These are phyloP conservation scores for Siphamia tubifer DNA, from an alignment of 2,113 vertebrate species.

Conservation along the genomic window DNA sequence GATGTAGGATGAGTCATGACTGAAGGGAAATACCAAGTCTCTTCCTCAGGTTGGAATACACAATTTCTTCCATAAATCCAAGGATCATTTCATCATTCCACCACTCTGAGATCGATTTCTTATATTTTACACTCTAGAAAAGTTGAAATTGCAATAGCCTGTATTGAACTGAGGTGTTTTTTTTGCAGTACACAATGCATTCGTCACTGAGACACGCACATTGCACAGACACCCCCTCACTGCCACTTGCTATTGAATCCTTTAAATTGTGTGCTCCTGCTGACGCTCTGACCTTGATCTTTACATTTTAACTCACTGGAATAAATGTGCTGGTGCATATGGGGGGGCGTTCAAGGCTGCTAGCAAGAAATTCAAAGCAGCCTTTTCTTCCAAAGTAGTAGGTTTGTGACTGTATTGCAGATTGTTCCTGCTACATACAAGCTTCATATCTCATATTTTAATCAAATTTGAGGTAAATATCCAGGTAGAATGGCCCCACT, in stretches of 20 bases:
- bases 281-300: conserved; percentile 32
- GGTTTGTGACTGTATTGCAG: not conserved
- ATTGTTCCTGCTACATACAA: not conserved
- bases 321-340: conserved; percentile 2
- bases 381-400: not conserved
- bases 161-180: conserved; percentile 13
- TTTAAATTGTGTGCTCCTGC: not conserved
- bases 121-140: conserved; percentile 40
- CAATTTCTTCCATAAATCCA: conserved; percentile 27
- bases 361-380: conserved; percentile 7
- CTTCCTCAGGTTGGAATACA: conserved; percentile 3
- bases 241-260: conserved; percentile 2
- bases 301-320: not conserved
- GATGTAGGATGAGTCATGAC: conserved; percentile 32
- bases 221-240: conserved; percentile 3
- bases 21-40: conserved; percentile 20
- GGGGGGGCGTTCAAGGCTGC: not conserved
- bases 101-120: conserved; percentile 34
- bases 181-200: conserved; percentile 3
- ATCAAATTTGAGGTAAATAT: not conserved
- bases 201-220: conserved; percentile 33
- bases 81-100: conserved; percentile 33
- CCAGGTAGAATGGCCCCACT: not conserved
- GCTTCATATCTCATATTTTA: not conserved
- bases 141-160: conserved; percentile 37